Conservation (phyloP, 2,888 invertebrate genomes). For the Flexamia atlantica region DNA sequence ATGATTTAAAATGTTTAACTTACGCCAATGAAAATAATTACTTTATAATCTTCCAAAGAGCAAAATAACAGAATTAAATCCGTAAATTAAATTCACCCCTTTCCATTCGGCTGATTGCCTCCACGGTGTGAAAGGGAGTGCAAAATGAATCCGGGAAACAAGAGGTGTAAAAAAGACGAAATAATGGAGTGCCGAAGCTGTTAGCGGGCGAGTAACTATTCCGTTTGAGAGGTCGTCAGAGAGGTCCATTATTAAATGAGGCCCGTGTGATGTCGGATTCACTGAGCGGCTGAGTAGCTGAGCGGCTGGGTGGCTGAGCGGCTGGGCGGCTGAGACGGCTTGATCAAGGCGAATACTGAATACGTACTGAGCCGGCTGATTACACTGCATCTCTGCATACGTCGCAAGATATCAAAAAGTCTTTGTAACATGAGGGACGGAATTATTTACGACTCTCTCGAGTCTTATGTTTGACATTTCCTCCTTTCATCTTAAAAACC, state of each 20-base stretch:
- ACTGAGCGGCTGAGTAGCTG: not conserved
- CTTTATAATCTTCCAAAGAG: too few relatives aligned
- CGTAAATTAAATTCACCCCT: not conserved
- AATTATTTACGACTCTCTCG: conserved; percentile 43
- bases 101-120: conserved; percentile 3
- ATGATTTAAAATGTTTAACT: too few relatives aligned
- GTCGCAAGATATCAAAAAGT: conserved; percentile 38
- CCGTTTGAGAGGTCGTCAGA: conserved; percentile 45
- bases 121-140: conserved; percentile 19
- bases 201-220: conserved; percentile 25
- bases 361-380: not conserved
- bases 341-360: conserved; percentile 15
- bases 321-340: not conserved
- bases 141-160: conserved; percentile 21
- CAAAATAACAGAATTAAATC: too few relatives aligned
- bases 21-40: too few relatives aligned
- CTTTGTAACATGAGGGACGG: conserved; percentile 13
- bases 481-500: conserved; percentile 43
- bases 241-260: conserved; percentile 41
- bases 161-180: conserved; percentile 32
- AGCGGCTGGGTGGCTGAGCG: too few relatives aligned
- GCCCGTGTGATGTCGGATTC: conserved; percentile 22
- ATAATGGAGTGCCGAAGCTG: not conserved
- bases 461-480: conserved; percentile 46
- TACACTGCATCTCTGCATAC: conserved; percentile 16